Base-by-base conservation (phyloP, 2,888 invertebrate genomes). In the Lasius fuliginosus region DNA sequence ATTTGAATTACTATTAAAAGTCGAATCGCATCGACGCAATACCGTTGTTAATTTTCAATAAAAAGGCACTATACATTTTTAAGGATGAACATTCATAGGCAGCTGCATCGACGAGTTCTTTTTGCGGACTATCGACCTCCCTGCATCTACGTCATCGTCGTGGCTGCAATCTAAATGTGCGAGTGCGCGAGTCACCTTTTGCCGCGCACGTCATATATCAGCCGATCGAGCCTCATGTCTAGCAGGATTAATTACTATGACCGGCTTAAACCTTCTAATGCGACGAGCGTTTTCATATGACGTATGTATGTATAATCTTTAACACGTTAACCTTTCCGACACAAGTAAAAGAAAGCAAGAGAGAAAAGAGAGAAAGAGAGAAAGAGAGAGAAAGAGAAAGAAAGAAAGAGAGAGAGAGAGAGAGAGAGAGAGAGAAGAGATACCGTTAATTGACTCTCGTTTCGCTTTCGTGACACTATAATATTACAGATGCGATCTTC, bases 291-390 rank as follows among this genome's bases (percentile, higher is more conserved):
- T 81, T 81, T 81, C 74, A 27, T 81, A 46, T 49, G 73, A 69
- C 40, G 40, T 56, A 60, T 5, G 40, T 67, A 53, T n/a, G 62
- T 23, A 23, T 27, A 60, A 73, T 84, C 81, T 81, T 65, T 81
- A 84, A 62, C 58, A 36, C 58, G 58, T 69, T 84, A 81, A 84
- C 84, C 84, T 84, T 84, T 84, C 40, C 42, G 18, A 60, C 40
- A 36, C 40, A 46, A 60, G 42, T 40, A 9, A 75, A n/a, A 75
- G 15, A 76, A 23, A 64, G 40, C 40, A 12, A 53, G 42, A 42
- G 40, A 64, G n/a, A 53, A 36, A 36, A 5, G 5, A 36, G 5
- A 5, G 5, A 36, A 3, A 36, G 4, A 5, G 5, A 36, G 5
- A 36, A 3, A 36, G 33, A 36, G 5, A 36, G 33, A 36, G 5